Evolutionary conservation across 1,140 invertebrate species (phyloP), one percentile per base, ranked within the genome.

Genomic region (Orchestia grillus): DNA sequence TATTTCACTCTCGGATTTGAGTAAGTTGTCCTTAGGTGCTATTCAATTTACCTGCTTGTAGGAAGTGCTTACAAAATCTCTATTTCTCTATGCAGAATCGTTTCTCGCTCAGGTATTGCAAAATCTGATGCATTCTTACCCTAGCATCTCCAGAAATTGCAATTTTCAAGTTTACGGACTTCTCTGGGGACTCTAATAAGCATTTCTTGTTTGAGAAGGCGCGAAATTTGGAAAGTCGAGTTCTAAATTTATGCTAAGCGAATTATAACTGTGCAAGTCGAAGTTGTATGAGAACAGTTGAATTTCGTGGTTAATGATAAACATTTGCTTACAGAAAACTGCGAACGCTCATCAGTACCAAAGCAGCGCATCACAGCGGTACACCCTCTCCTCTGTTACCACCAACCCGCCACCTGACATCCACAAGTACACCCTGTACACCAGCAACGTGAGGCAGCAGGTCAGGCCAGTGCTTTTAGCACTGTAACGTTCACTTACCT

Each of bases 371-470:
- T 94, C 92, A 11, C 92, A 94, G 92, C 92, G 92, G 44, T 94
- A 94, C 92, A 45, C 92, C 6, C 92, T 8, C 16, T 45, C 44
- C 16, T n/a, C 92, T 4, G 44, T 94, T 6, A 94, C 92, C 44
- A 94, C 92, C 43, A 94, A 94, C 92, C 92, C 92, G 44, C 92
- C 92, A 6, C 92, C 92, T 94, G 92, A 94, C 44, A 94, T 94
- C 19, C 92, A 44, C 44, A 94, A 94, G 44, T 94, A 94, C 40
- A 45, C 92, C 40, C 92, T 94, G 44, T 94, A 94, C 44, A 94
- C 92, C 43, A 94, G 92, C 92, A 94, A 94, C 92, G 92, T 94
- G 41, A 44, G 92, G 92, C 92, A 94, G 44, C 92, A 94, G 92
- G 92, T 94, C 4, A 94, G 44, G 11, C 36, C 11, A 16, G 44